Conservation (phyloP, 1,140 invertebrate species). For the Harlomillsia oculata region DNA sequence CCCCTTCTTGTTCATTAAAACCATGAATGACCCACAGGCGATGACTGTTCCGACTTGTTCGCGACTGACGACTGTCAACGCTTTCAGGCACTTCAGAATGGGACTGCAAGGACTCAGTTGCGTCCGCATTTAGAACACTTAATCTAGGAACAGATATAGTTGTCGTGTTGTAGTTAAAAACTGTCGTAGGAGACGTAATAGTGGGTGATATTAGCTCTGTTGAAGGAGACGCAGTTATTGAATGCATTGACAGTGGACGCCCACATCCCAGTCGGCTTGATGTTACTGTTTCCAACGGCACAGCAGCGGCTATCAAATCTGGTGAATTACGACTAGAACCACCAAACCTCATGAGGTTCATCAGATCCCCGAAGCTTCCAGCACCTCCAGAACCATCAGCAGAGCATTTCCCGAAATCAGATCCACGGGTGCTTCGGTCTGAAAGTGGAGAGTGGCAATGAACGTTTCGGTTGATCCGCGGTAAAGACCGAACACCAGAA, state of each 20-base stretch:
- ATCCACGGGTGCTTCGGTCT: neutral
- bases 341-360: constrained; percentile 59
- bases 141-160: constrained; percentile 15
- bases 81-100: neutral
- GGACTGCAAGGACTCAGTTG: neutral
- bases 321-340: constrained; percentile 54
- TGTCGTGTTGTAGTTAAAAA: neutral
- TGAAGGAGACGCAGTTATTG: neutral
- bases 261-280: constrained; percentile 35
- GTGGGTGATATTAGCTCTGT: constrained; percentile 2
- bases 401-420: neutral
- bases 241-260: neutral
- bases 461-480: constrained; percentile 18
- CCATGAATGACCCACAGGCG: constrained; percentile 18
- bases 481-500: constrained; percentile 25
- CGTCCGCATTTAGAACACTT: constrained; percentile 18
- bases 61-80: neutral
- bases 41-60: neutral
- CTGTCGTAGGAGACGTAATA: neutral
- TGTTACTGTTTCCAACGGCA: constrained; percentile 60
- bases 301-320: constrained; percentile 52
- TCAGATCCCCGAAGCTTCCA: constrained; percentile 64
- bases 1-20: constrained; percentile 9
- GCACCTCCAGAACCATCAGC: constrained; percentile 5
- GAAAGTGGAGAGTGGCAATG: neutral